Conservation (phyloP, 2,888 invertebrate species). For the Aspidiotus rigidus region DNA sequence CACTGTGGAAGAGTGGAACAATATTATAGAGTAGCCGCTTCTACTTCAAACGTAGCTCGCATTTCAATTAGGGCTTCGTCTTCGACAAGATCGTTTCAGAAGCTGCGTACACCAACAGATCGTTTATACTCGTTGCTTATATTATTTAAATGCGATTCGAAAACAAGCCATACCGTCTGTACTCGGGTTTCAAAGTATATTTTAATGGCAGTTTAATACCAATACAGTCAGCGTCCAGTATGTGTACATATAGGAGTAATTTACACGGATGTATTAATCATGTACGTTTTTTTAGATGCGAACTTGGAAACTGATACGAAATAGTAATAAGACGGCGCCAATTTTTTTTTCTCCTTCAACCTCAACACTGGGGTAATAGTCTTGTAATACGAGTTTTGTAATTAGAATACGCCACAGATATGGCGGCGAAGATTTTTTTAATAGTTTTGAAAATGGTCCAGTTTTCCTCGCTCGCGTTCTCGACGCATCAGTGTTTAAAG, state of each 20-base stretch:
- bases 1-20: slow-evolving; percentile 9
- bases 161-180: background rate
- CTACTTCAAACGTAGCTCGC: slow-evolving; percentile 31
- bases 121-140: slow-evolving; percentile 20
- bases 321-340: slow-evolving; percentile 8
- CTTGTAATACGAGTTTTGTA: slow-evolving; percentile 1
- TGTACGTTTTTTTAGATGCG: background rate
- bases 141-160: slow-evolving; percentile 25
- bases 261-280: slow-evolving; percentile 23
- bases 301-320: background rate
- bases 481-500: no score
- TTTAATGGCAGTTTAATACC: slow-evolving; percentile 7
- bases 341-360: background rate
- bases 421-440: background rate
- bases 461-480: background rate
- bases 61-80: slow-evolving; percentile 33
- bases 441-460: slow-evolving; percentile 4
- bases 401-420: background rate
- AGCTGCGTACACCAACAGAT: slow-evolving; percentile 10
- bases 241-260: slow-evolving; percentile 8
- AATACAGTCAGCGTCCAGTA: slow-evolving; percentile 1
- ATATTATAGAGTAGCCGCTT: slow-evolving; percentile 30
- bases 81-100: slow-evolving; percentile 1
- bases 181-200: slow-evolving; percentile 7
- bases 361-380: background rate